phyloP scores from a whole-genome alignment of 2,888 invertebrate genomes.

The Microctonus brassicae region DNA sequence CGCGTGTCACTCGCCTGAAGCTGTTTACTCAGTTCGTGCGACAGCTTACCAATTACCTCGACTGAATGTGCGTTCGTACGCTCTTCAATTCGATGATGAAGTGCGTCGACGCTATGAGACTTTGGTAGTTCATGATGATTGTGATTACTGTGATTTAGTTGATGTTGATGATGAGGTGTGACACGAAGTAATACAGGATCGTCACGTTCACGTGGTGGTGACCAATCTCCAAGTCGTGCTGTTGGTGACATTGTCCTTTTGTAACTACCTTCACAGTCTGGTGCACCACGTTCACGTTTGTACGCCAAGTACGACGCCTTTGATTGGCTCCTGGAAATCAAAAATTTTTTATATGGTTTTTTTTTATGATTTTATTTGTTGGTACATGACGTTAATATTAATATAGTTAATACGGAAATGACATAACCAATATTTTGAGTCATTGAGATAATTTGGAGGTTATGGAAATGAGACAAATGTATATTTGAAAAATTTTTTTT shows the following conservation, averaged over 20 bases:
- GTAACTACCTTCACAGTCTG: constrained; percentile 82
- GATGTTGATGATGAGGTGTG: constrained; percentile 56
- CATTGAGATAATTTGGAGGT: too few relatives aligned
- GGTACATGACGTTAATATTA: too few relatives aligned
- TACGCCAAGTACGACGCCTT: constrained; percentile 84
- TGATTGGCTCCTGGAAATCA: constrained; percentile 78
- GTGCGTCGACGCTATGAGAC: constrained; percentile 63
- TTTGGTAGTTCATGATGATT: constrained; percentile 56
- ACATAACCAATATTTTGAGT: too few relatives aligned
- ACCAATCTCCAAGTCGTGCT: constrained; percentile 63
- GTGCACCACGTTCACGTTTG: constrained; percentile 78
- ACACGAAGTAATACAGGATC: constrained; percentile 65
- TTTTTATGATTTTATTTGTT: too few relatives aligned
- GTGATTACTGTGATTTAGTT: constrained; percentile 47
- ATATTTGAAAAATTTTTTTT: too few relatives aligned
- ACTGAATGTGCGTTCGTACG: constrained; percentile 59
- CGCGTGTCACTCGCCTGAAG: constrained; percentile 62
- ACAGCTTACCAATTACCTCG: constrained; percentile 71
- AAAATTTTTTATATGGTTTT: too few relatives aligned
- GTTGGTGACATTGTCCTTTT: constrained; percentile 81
- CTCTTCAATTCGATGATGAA: constrained; percentile 61
- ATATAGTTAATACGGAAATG: too few relatives aligned
- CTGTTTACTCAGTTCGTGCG: constrained; percentile 69
- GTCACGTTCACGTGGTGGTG: constrained; percentile 53
- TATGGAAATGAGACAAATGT: too few relatives aligned